Percentiles rank a stretch among this genome's conserved stretches.
phyloP scores from a whole-genome alignment of 1,140 invertebrate genomes.

The Temnothorax nylanderi region DNA sequence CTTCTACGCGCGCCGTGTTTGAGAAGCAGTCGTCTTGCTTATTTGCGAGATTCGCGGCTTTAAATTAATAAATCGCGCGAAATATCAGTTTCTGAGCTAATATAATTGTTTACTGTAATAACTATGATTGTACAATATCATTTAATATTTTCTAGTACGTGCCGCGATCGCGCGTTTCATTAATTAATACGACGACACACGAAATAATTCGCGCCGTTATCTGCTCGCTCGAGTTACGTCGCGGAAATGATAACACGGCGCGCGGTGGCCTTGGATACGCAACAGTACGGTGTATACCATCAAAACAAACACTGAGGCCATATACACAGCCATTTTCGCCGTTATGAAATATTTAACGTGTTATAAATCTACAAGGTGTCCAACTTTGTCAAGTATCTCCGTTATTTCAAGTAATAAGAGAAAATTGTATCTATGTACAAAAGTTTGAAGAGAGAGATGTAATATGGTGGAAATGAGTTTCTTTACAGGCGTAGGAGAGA shows the following conservation, averaged over 20 bases:
- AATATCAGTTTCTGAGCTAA: not conserved
- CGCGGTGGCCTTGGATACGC: not conserved
- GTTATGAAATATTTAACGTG: not conserved
- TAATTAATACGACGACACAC: slow-evolving; percentile 2
- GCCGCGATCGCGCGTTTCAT: not conserved
- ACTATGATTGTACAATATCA: not conserved
- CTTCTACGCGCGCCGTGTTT: not conserved
- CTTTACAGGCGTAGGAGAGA: too few relatives aligned
- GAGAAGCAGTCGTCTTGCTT: not conserved
- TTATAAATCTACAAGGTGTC: not conserved
- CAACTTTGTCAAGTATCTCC: too few relatives aligned
- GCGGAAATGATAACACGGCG: not conserved
- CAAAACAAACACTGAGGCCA: not conserved
- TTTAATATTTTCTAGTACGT: not conserved
- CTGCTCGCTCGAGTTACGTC: not conserved
- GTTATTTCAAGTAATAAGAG: too few relatives aligned
- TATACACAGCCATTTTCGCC: not conserved
- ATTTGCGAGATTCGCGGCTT: not conserved
- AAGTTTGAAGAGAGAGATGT: too few relatives aligned
- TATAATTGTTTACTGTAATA: not conserved
- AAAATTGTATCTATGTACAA: too few relatives aligned
- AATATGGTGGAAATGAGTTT: too few relatives aligned
- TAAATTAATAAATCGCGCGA: not conserved
- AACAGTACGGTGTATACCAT: not conserved
- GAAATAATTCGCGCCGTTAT: not conserved